A percentile compares a stretch with the other conserved stretches of the same genome.
phyloP scores from a whole-genome alignment of 2,113 vertebrate genomes.

The Grallaria varia region DNA sequence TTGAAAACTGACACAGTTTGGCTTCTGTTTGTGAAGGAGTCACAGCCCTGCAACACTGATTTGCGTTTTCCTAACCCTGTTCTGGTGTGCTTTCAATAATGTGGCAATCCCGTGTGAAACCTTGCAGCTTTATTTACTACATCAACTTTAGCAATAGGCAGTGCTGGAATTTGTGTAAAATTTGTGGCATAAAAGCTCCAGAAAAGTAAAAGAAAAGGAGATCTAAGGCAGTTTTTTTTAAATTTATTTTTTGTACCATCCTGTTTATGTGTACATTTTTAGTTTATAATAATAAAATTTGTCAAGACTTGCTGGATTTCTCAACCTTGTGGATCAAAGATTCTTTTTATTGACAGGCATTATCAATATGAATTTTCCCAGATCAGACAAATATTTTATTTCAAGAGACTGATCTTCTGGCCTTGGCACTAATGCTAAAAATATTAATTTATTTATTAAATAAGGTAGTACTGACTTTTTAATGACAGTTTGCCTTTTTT shows the following conservation, averaged over 20 bases:
- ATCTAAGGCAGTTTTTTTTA: background rate
- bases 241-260: background rate
- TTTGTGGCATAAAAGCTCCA: background rate
- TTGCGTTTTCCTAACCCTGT: constrained; percentile 39
- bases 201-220: background rate
- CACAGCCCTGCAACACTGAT: constrained; percentile 44
- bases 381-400: background rate
- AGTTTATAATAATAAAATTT: background rate
- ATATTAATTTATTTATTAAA: background rate
- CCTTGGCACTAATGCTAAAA: background rate
- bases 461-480: background rate
- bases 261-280: background rate
- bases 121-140: constrained; percentile 53
- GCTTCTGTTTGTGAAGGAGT: constrained; percentile 66
- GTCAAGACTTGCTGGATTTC: background rate
- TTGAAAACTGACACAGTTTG: constrained; percentile 37
- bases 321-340: background rate
- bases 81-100: constrained; percentile 43
- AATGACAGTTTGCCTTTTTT: background rate
- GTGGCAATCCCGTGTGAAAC: constrained; percentile 37
- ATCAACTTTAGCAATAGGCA: background rate
- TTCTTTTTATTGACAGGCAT: background rate
- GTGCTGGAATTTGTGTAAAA: background rate
- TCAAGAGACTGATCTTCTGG: background rate
- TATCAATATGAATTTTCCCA: background rate